Conservation (phyloP, 2,888 invertebrate genomes). For the Oxytorus armatus region DNA sequence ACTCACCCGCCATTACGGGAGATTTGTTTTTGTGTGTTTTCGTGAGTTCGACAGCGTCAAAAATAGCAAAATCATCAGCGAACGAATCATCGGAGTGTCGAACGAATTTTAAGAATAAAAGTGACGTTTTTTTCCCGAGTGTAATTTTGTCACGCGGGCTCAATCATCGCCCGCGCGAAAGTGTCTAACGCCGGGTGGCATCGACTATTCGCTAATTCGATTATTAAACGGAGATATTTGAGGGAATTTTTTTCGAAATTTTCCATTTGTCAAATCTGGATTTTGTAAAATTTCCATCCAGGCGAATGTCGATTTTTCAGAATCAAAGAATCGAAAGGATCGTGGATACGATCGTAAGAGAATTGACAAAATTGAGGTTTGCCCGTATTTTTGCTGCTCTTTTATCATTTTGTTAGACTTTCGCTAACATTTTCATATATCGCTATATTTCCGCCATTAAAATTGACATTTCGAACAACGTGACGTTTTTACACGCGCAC, state of each 20-base stretch:
- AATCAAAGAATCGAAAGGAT: no score
- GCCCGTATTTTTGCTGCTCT: no score
- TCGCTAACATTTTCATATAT: not conserved
- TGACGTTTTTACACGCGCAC: not conserved
- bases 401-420: no score
- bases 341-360: no score
- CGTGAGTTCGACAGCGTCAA: not conserved
- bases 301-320: no score
- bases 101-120: not conserved
- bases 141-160: no score
- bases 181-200: not conserved
- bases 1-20: not conserved
- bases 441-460: not conserved
- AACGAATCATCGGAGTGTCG: not conserved
- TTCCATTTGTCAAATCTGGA: no score
- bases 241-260: no score
- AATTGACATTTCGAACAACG: conserved; percentile 1
- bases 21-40: not conserved
- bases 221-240: no score
- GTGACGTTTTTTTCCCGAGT: not conserved
- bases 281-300: no score
- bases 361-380: no score
- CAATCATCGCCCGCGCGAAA: not conserved
- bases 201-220: no score
- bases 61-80: not conserved